These are phyloP conservation scores for Coleophora deauratella DNA, from an alignment of 2,888 invertebrate species.

Conservation along the genomic window DNA sequence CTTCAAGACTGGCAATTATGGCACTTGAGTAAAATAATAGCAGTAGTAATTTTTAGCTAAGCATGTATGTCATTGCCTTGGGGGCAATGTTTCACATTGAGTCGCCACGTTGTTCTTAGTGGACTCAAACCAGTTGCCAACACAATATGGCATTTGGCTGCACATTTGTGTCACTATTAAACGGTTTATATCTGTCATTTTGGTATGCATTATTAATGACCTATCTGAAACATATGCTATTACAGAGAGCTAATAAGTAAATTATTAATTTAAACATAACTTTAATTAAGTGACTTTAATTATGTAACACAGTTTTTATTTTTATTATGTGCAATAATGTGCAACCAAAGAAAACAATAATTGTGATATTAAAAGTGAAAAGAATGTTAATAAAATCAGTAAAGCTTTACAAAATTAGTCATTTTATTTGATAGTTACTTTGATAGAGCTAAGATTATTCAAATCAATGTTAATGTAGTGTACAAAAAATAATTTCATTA, in stretches of 20 bases:
- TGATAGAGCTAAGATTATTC: no score
- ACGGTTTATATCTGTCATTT: neutral
- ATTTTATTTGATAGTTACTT: neutral
- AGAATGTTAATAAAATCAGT: neutral
- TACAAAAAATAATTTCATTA: no score
- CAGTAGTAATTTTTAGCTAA: constrained; percentile 32
- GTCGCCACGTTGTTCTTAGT: constrained; percentile 36
- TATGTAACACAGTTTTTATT: no score
- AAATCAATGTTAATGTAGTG: no score
- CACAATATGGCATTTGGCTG: constrained; percentile 46
- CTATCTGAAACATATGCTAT: no score
- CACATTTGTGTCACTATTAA: constrained; percentile 46
- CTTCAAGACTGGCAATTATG: constrained; percentile 41
- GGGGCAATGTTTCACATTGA: constrained; percentile 34
- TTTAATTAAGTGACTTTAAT: no score
- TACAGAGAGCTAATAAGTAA: no score
- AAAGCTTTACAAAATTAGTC: constrained; percentile 1
- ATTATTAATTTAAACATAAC: no score
- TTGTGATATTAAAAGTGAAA: constrained; percentile 7
- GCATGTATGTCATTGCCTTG: constrained; percentile 44
- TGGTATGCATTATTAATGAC: no score
- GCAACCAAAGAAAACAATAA: no score
- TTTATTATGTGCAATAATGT: no score
- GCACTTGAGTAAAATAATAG: constrained; percentile 30
- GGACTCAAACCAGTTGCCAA: constrained; percentile 41